Conservation (phyloP, 2,888 invertebrate species). For the Melipona bicolor region DNA sequence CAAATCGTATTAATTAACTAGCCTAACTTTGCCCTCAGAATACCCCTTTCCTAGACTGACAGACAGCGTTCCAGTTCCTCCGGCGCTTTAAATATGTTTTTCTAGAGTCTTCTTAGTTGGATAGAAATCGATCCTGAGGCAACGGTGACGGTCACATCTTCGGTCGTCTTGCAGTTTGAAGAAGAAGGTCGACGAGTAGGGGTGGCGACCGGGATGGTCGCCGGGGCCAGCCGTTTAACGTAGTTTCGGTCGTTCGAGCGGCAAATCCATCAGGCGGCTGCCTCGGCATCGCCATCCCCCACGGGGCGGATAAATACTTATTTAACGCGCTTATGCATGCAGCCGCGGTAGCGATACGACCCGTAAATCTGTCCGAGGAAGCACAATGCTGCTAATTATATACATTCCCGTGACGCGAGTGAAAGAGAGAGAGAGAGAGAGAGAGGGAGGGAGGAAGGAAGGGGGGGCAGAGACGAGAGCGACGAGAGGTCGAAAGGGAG, state of each 20-base stretch:
- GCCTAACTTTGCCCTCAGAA: no score
- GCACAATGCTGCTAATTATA: constrained; percentile 84
- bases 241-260: constrained; percentile 71
- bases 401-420: constrained; percentile 82
- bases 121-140: no score
- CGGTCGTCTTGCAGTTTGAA: no score
- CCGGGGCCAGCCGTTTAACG: constrained; percentile 68
- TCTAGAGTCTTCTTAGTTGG: no score
- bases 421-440: constrained; percentile 41
- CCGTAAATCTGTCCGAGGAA: constrained; percentile 83
- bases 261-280: constrained; percentile 80
- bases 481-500: constrained; percentile 22
- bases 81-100: no score
- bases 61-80: no score
- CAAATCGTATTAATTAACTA: no score
- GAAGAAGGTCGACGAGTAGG: no score
- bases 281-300: constrained; percentile 80
- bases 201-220: constrained; percentile 12
- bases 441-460: no score
- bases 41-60: no score
- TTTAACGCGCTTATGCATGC: constrained; percentile 84
- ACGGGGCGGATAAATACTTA: constrained; percentile 84
- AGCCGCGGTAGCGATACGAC: constrained; percentile 82
- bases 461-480: no score
- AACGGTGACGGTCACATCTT: no score